phyloP scores from a whole-genome alignment of 2,113 vertebrate species.

The Trochalopteron elliotii region DNA sequence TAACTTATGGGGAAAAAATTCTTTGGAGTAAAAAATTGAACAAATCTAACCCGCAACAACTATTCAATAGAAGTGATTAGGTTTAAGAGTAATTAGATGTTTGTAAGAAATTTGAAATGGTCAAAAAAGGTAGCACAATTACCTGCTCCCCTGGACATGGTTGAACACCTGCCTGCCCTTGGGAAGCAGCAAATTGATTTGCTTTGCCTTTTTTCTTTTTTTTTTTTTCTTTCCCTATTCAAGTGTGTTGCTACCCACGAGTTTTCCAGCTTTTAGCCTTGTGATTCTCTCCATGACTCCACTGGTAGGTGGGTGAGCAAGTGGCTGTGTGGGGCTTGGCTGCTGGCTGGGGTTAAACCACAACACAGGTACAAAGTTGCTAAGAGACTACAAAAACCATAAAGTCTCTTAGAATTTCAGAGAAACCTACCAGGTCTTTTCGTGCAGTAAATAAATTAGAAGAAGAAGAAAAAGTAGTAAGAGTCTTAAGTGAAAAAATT shows the following conservation, averaged over 20 bases:
- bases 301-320: not conserved
- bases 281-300: not conserved
- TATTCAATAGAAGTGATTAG: not conserved
- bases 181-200: not conserved
- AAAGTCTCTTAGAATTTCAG: not conserved
- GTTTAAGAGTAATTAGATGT: not conserved
- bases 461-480: not conserved
- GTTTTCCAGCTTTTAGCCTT: not conserved
- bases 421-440: not conserved
- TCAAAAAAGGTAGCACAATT: not conserved
- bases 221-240: not conserved
- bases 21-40: too few relatives aligned
- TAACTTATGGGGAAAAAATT: too few relatives aligned
- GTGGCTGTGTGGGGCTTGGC: not conserved
- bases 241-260: rapidly evolving
- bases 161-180: not conserved
- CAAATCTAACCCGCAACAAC: too few relatives aligned
- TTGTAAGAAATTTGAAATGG: not conserved
- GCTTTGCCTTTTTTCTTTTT: not conserved
- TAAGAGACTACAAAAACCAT: not conserved
- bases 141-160: not conserved
- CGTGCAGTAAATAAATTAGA: not conserved
- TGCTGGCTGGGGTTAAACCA: not conserved
- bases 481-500: not conserved
- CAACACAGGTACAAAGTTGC: not conserved